Percentiles rank a stretch among this genome's conserved stretches.
Evolutionary conservation across 2,888 invertebrate genomes (phyloP).

Genomic region (Philonicus albiceps): DNA sequence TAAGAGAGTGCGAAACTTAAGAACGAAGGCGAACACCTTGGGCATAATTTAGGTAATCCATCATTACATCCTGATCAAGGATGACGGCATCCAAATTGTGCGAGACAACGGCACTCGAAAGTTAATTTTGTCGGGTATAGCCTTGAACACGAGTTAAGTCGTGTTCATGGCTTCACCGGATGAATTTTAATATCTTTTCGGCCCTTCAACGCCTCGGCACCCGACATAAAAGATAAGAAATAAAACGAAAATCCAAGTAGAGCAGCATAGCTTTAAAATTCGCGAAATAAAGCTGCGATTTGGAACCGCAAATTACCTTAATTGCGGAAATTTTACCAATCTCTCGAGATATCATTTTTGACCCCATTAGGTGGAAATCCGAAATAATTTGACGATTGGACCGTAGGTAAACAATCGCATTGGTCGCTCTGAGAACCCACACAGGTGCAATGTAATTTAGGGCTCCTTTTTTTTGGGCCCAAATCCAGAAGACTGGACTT

Average conservation of each 20-base stretch:
- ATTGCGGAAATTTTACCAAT: background rate
- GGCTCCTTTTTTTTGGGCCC: background rate
- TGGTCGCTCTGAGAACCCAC: background rate
- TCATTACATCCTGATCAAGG: background rate
- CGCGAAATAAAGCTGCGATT: background rate
- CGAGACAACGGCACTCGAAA: background rate
- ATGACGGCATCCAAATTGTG: background rate
- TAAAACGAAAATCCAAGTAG: background rate
- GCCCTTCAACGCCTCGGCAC: background rate
- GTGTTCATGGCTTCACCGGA: background rate
- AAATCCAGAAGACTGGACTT: background rate
- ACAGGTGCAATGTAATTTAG: background rate
- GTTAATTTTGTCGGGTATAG: background rate
- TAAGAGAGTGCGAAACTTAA: background rate
- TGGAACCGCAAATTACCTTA: background rate
- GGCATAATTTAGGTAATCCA: background rate
- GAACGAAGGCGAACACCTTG: background rate
- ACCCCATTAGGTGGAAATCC: background rate
- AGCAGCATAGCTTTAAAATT: background rate
- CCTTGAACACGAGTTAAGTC: background rate
- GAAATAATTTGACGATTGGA: background rate
- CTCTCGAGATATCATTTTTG: background rate
- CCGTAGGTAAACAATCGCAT: background rate
- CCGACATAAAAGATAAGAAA: background rate
- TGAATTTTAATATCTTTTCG: background rate